These are phyloP conservation scores for Rhinopomastus cyanomelas DNA, from an alignment of 2,113 vertebrate genomes.

Conservation along the genomic window DNA sequence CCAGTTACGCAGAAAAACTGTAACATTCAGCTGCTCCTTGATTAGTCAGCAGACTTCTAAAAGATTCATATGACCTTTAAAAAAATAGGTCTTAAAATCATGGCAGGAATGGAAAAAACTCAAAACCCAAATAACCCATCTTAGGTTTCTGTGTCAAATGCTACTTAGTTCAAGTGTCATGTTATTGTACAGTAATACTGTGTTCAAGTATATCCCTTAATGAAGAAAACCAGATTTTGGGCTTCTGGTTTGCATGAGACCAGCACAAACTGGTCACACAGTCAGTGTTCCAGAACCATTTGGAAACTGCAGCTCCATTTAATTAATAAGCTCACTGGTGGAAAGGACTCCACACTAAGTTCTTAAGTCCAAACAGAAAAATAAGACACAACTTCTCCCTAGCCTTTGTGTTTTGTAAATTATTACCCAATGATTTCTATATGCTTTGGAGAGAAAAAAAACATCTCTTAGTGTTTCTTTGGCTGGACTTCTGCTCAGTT, in stretches of 20 bases:
- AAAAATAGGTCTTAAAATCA: neutral
- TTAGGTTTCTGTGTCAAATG: neutral
- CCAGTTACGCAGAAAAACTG: neutral
- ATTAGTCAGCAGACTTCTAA: neutral
- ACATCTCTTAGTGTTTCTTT: neutral
- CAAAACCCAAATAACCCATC: neutral
- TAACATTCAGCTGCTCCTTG: neutral
- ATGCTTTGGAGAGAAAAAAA: neutral
- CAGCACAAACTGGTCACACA: neutral
- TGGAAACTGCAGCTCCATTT: neutral
- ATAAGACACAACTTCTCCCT: neutral
- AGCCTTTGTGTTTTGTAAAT: neutral
- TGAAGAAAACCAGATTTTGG: neutral
- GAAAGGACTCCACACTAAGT: neutral
- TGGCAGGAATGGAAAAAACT: neutral
- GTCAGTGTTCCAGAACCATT: neutral
- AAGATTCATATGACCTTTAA: neutral
- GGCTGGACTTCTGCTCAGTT: neutral
- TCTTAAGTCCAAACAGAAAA: neutral
- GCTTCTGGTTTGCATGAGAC: neutral
- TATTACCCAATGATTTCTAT: neutral
- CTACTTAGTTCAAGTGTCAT: neutral
- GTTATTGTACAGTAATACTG: neutral
- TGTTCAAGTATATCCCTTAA: neutral
- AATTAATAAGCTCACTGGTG: neutral